A percentile compares a stretch with the other conserved stretches of the same genome.
These are phyloP conservation scores for Osmerus eperlanus DNA, from an alignment of 2,113 vertebrate genomes.

Conservation along the genomic window DNA sequence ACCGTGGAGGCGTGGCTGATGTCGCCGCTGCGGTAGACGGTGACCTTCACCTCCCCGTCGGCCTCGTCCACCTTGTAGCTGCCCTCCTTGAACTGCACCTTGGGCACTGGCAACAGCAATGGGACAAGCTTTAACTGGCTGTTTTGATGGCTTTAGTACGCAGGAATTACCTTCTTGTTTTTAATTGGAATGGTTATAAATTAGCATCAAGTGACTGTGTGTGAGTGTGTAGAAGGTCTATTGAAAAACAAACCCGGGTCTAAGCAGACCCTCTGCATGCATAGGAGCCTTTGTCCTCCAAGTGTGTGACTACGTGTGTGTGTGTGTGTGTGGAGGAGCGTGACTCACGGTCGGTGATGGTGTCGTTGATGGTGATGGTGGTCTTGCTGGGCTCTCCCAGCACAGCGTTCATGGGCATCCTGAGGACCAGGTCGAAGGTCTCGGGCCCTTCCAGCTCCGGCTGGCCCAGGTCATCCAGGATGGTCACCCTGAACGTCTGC, in stretches of 20 bases:
- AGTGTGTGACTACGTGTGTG: background rate
- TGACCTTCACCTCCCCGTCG: constrained; percentile 63
- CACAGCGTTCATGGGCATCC: constrained; percentile 76
- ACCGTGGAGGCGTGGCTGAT: constrained; percentile 70
- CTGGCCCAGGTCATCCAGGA: constrained; percentile 78
- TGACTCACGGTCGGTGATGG: constrained; percentile 71
- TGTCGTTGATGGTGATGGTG: constrained; percentile 78
- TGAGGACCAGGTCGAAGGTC: constrained; percentile 80
- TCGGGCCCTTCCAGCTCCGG: constrained; percentile 79
- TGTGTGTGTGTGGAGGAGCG: background rate
- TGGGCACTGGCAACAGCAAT: constrained; percentile 65
- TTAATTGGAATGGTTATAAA: too few relatives aligned
- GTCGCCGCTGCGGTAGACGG: constrained; percentile 75
- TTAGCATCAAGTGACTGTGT: constrained; percentile 1
- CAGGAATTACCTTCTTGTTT: too few relatives aligned
- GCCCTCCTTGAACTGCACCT: constrained; percentile 76
- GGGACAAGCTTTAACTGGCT: background rate
- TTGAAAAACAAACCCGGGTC: background rate
- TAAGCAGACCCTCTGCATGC: too few relatives aligned
- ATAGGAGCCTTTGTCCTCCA: too few relatives aligned
- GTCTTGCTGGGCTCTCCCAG: constrained; percentile 81
- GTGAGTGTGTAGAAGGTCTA: background rate
- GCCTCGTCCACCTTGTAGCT: constrained; percentile 74
- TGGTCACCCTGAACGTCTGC: constrained; percentile 80
- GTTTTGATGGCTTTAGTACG: too few relatives aligned